phyloP scores from a whole-genome alignment of 1,140 invertebrate genomes.

The Drosophila seguyi region DNA sequence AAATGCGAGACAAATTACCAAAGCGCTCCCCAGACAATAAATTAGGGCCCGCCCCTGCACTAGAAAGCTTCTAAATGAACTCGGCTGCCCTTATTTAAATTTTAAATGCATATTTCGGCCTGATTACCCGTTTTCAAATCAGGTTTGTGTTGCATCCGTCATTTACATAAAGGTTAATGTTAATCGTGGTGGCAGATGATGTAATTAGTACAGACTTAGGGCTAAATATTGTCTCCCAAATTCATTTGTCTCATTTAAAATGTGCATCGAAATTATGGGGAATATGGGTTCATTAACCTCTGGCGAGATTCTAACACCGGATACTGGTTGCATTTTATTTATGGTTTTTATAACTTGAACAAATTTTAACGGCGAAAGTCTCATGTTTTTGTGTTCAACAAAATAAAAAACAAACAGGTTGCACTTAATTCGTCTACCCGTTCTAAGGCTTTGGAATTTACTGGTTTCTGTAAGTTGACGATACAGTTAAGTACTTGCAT shows the following conservation, averaged over 20 bases:
- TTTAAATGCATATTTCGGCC: background rate
- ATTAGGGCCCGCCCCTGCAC: constrained; percentile 7
- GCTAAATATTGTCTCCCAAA: background rate
- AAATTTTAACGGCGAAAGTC: background rate
- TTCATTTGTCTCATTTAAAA: constrained; percentile 5
- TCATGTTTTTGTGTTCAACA: constrained; percentile 3
- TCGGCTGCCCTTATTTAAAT: constrained; percentile 28
- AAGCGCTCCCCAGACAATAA: constrained; percentile 15
- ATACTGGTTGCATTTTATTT: constrained; percentile 16
- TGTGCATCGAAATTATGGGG: background rate
- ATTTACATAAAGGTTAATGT: constrained; percentile 27
- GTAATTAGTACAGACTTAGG: constrained; percentile 19
- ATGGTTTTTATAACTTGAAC: constrained; percentile 10
- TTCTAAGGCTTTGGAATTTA: background rate
- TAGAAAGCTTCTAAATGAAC: constrained; percentile 29
- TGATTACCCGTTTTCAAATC: background rate
- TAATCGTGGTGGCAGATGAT: constrained; percentile 1
- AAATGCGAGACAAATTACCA: constrained; percentile 9
- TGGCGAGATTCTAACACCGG: constrained; percentile 1
- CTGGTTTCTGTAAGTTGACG: constrained; percentile 10
- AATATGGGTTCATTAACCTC: constrained; percentile 23
- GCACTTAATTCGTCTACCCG: constrained; percentile 24
- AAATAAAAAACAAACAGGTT: constrained; percentile 7
- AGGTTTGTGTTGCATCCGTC: constrained; percentile 18
- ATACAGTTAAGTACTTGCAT: background rate